Evolutionary conservation across 1,140 invertebrate genomes (phyloP).

Genomic region (Drosophila ogumai): DNA sequence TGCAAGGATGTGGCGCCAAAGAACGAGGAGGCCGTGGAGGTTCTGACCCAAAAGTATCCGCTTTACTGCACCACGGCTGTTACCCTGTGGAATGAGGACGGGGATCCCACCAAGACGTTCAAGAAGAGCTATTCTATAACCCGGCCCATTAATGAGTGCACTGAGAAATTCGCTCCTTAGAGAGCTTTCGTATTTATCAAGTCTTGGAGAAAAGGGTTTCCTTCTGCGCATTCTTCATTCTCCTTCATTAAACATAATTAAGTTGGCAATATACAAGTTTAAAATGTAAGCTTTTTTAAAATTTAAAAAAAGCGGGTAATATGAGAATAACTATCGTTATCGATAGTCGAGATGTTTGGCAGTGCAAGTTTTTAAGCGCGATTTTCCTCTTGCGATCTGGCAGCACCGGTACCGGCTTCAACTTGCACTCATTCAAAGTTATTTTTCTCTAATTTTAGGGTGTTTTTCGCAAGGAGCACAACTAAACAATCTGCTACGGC

Average conservation of each 20-base stretch:
- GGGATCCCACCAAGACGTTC: constrained; percentile 72
- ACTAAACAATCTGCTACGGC: neutral
- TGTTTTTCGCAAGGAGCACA: too few species aligned
- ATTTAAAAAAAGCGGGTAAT: too few species aligned
- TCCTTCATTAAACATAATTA: neutral
- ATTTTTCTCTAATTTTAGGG: neutral
- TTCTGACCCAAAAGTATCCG: constrained; percentile 68
- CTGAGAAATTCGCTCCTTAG: constrained; percentile 70
- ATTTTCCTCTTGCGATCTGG: neutral
- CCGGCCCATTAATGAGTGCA: constrained; percentile 65
- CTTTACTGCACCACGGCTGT: constrained; percentile 74
- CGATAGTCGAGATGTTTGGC: too few species aligned
- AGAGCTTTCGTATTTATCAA: too few species aligned
- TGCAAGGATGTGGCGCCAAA: constrained; percentile 71
- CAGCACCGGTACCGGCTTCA: neutral
- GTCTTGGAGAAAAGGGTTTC: neutral
- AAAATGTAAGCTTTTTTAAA: too few species aligned
- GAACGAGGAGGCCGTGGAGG: constrained; percentile 60
- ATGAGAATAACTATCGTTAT: too few species aligned
- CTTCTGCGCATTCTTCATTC: neutral
- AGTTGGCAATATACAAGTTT: neutral
- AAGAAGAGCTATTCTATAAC: constrained; percentile 66
- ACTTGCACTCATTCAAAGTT: neutral
- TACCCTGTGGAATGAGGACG: constrained; percentile 69
- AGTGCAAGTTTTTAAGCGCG: too few species aligned